Conservation (phyloP, 2,797 vertebrate genomes). For the Sorex maritimensis region DNA sequence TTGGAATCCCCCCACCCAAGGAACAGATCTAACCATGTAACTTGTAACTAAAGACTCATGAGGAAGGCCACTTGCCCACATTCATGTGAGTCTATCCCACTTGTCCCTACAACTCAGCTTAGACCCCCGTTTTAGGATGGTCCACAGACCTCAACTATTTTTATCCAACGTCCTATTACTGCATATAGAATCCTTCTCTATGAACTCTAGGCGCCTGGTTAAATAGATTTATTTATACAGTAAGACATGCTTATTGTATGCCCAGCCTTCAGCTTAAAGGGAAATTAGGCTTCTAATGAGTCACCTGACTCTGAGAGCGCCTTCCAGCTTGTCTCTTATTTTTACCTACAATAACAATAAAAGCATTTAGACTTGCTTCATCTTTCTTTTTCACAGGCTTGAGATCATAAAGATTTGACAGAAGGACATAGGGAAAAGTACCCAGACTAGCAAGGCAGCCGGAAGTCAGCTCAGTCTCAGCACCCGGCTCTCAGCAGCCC, state of each 20-base stretch:
- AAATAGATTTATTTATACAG: too few relatives aligned
- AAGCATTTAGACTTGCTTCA: neutral
- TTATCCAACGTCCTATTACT: neutral
- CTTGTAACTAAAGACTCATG: neutral
- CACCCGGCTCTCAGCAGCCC: too few relatives aligned
- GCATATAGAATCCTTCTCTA: neutral
- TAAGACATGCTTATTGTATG: fast-evolving
- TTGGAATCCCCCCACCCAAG: too few relatives aligned
- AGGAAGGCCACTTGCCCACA: too few relatives aligned
- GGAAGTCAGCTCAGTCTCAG: too few relatives aligned
- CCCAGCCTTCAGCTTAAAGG: neutral
- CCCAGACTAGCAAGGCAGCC: neutral
- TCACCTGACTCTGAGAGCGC: neutral
- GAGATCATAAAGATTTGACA: neutral
- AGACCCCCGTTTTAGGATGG: neutral
- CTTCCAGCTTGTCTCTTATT: neutral
- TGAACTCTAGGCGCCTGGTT: neutral
- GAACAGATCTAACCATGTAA: neutral
- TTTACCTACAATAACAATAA: neutral
- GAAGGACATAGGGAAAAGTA: fast-evolving
- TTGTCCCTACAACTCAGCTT: neutral
- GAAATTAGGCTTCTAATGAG: neutral
- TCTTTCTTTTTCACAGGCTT: neutral
- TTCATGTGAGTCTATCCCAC: neutral
- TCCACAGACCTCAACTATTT: neutral